A percentile compares a stretch with the other conserved stretches of the same genome.
phyloP scores from a whole-genome alignment of 2,113 vertebrate species.

The Galeopterus variegatus region DNA sequence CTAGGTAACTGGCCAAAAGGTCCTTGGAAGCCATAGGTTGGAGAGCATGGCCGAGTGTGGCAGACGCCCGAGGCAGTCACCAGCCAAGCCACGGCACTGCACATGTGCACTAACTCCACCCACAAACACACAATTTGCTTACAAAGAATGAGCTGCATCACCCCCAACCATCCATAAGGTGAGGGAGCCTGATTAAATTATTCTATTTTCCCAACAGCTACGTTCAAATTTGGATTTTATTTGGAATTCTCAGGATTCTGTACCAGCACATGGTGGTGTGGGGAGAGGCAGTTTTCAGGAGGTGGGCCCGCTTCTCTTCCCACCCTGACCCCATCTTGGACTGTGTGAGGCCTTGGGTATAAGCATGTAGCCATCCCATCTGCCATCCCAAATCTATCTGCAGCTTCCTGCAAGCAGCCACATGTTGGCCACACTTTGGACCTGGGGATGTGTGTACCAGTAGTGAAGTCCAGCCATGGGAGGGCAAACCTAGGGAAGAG shows the following conservation, averaged over 20 bases:
- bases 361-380: neutral
- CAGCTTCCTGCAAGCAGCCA: neutral
- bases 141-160: too few relatives aligned
- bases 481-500: neutral
- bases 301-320: neutral
- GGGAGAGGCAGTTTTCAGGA: neutral
- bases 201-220: too few relatives aligned
- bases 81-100: too few relatives aligned
- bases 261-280: slow-evolving; percentile 1
- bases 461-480: neutral
- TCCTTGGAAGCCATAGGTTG: too few relatives aligned
- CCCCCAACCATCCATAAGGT: too few relatives aligned
- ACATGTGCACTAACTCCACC: too few relatives aligned
- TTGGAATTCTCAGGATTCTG: neutral
- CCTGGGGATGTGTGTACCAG: neutral
- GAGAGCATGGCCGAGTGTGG: too few relatives aligned
- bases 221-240: slow-evolving; percentile 38
- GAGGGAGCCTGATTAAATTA: too few relatives aligned
- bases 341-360: neutral
- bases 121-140: too few relatives aligned
- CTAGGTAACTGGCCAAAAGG: too few relatives aligned
- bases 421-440: neutral
- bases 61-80: too few relatives aligned
- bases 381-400: neutral
- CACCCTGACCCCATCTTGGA: neutral